These are phyloP conservation scores for Myopa testacea DNA, from an alignment of 2,888 invertebrate species.

Conservation along the genomic window DNA sequence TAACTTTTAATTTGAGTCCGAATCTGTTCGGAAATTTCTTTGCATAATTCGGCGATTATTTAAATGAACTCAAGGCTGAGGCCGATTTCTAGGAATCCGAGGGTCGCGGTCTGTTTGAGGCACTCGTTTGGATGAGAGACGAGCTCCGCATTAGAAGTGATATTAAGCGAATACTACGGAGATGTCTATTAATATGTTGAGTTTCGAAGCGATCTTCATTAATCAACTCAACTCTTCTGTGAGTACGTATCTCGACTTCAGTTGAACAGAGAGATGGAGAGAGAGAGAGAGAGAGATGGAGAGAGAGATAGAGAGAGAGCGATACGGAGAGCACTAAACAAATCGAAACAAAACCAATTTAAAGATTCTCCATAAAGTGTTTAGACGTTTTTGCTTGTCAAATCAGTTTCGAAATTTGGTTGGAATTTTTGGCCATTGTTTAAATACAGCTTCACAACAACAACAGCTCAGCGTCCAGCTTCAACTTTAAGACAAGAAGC, in stretches of 20 bases:
- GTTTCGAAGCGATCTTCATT: conserved; percentile 8
- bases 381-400: no score
- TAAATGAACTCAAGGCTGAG: not conserved
- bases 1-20: conserved; percentile 7
- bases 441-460: no score
- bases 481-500: no score
- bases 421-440: no score
- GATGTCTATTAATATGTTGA: not conserved
- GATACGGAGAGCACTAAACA: no score
- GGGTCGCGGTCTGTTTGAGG: not conserved
- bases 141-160: not conserved
- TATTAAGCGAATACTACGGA: not conserved
- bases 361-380: no score
- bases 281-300: no score
- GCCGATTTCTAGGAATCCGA: not conserved
- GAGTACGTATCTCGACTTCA: not conserved
- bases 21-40: not conserved
- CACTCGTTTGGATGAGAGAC: not conserved
- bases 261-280: no score
- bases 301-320: no score
- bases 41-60: conserved; percentile 13
- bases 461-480: no score
- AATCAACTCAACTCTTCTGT: not conserved
- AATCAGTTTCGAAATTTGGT: no score
- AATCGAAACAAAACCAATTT: no score